Base-by-base conservation (phyloP, 2,113 vertebrate genomes). In the Chaenocephalus aceratus region DNA sequence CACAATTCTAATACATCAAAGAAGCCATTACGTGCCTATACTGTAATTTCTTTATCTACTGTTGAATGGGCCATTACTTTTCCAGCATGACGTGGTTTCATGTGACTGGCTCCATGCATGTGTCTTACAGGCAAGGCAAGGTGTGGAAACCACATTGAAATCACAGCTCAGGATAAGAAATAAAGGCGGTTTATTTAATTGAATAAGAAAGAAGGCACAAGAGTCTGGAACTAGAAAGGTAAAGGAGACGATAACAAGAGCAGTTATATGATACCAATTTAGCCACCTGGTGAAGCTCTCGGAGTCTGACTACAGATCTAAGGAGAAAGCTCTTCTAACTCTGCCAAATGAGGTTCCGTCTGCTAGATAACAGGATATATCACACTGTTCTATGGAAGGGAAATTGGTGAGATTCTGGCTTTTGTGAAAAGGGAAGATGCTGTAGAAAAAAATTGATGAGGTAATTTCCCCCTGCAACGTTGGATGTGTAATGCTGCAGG, bases 161-260 rank as follows among this genome's bases (percentile, higher is more conserved):
- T 63, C 45, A 30, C 57, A 68, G 53, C 21, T 75, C 21, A 7
- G 11, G 53, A 79, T 23, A 49, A 70, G 23, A 64, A 54, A 84
- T 51, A 74, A 76, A 21, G 46, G 14, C 21, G 54, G 70, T 45
- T 84, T 79, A 80, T 81, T 65, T 85, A 77, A 54, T 36, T 70
- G 59, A 84, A 75, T 58, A 83, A 87, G 79, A 70, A 86, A 64
- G 60, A 80, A 76, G 64, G 45, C 58, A 60, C 18, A 7, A 21
- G 1, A 5, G 36, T 64, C 61, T 30, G 60, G 66, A 46, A 75
- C 44, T 21, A 46, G 64, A 78, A 75, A 14, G 11, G 53, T 72
- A 88, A 90, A 86, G 63, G 63, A 89, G 66, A 75, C 65, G 59
- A 53, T 51, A 63, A 83, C 72, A 85, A 67, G 53, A 77, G 23